phyloP scores from a whole-genome alignment of 92 coral and sea anemone genomes.

The Anthopleura xanthogrammica region DNA sequence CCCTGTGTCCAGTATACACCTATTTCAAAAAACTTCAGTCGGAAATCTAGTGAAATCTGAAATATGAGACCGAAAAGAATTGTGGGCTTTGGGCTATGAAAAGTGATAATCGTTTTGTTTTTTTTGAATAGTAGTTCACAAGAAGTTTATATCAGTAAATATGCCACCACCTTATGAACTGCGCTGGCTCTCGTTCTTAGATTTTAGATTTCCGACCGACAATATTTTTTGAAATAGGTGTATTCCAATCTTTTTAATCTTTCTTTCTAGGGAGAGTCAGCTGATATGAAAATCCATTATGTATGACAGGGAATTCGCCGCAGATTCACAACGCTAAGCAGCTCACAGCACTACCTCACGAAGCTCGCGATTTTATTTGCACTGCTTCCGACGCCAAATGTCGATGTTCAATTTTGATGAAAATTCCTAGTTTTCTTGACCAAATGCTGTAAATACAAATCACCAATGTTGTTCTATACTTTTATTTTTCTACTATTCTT shows the following conservation, averaged over 20 bases:
- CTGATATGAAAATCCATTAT: conserved; percentile 25
- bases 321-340: not conserved
- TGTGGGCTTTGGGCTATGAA: too few relatives aligned
- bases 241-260: not conserved
- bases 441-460: not conserved
- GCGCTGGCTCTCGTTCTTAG: too few relatives aligned
- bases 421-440: not conserved
- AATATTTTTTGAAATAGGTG: too few relatives aligned
- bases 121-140: too few relatives aligned
- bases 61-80: too few relatives aligned
- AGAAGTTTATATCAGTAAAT: too few relatives aligned
- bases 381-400: not conserved
- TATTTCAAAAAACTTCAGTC: too few relatives aligned
- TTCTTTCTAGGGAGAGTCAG: conserved; percentile 28
- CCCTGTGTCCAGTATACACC: too few relatives aligned
- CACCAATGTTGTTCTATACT: not conserved
- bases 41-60: too few relatives aligned
- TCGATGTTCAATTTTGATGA: not conserved
- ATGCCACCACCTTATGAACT: too few relatives aligned
- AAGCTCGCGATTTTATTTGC: not conserved
- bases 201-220: too few relatives aligned
- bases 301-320: conserved; percentile 6
- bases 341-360: not conserved
- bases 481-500: not conserved
- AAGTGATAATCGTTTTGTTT: too few relatives aligned